phyloP scores from a whole-genome alignment of 1,140 invertebrate genomes.

The Sarcophaga peregrina region DNA sequence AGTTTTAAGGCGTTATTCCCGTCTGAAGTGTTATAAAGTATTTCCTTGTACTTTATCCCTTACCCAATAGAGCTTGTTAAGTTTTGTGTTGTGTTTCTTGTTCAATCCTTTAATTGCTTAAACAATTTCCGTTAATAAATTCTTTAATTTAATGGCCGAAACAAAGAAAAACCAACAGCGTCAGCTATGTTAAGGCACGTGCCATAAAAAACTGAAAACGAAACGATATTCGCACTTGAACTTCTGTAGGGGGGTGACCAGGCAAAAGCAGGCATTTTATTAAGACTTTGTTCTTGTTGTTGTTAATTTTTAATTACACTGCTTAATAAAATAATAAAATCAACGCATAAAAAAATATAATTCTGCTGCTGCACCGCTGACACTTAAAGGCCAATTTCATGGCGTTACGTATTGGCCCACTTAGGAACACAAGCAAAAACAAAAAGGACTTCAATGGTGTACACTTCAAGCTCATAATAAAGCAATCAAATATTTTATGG shows the following conservation, averaged over 20 bases:
- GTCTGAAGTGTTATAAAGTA: too few relatives aligned
- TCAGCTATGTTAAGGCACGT: neutral
- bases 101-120: neutral
- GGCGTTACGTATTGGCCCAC: too few relatives aligned
- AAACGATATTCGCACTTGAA: neutral
- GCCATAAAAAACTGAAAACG: slow-evolving; percentile 16
- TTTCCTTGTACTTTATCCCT: neutral
- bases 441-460: too few relatives aligned
- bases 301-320: neutral
- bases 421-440: too few relatives aligned
- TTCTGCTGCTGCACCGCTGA: too few relatives aligned
- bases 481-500: too few relatives aligned
- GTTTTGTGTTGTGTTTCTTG: neutral
- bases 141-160: slow-evolving; percentile 16
- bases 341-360: too few relatives aligned
- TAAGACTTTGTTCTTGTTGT: neutral
- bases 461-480: too few relatives aligned
- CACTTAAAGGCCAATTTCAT: too few relatives aligned
- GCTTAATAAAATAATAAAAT: neutral
- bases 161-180: neutral
- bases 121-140: slow-evolving; percentile 7
- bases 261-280: neutral
- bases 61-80: neutral
- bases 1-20: too few relatives aligned
- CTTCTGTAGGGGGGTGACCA: neutral